Percentiles rank a stretch among this genome's conserved stretches.
These are phyloP conservation scores for Tethya wilhelma DNA, from an alignment of 37 sponge, comb jelly and placozoan genomes.

Conservation along the genomic window DNA sequence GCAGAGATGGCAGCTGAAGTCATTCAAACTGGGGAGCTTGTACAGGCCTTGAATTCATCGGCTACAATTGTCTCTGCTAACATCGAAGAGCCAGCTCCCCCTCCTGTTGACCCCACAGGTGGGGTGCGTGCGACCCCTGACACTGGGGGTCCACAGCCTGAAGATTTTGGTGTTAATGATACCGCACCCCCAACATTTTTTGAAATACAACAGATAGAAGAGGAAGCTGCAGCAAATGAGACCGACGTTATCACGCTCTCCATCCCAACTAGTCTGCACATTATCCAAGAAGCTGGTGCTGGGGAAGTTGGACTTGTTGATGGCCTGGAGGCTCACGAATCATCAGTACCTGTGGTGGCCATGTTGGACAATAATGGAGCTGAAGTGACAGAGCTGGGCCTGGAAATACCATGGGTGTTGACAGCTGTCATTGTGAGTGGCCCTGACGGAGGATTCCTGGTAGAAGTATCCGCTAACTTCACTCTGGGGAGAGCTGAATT, in stretches of 20 bases:
- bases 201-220: slow-evolving; percentile 42
- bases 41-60: no score
- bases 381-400: slow-evolving; percentile 43
- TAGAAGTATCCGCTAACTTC: slow-evolving; percentile 33
- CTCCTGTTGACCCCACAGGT: slow-evolving; percentile 52
- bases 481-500: slow-evolving; percentile 66
- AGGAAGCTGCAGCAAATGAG: slow-evolving; percentile 11
- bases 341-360: background rate
- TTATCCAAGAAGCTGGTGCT: background rate
- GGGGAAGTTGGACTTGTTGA: background rate
- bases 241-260: background rate
- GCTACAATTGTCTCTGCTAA: slow-evolving; percentile 28
- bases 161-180: slow-evolving; percentile 13
- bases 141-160: slow-evolving; percentile 75
- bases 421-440: slow-evolving; percentile 37
- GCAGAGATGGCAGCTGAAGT: slow-evolving; percentile 46
- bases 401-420: slow-evolving; percentile 43
- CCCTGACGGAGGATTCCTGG: slow-evolving; percentile 8
- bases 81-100: slow-evolving; percentile 50
- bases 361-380: slow-evolving; percentile 50
- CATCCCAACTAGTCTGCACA: slow-evolving; percentile 20
- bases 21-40: slow-evolving; percentile 81
- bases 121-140: slow-evolving; percentile 58
- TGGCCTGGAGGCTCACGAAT: background rate
- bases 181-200: slow-evolving; percentile 23